Evolutionary conservation across 2,888 invertebrate genomes (phyloP), one percentile per base, ranked within the genome.

Genomic region (Ctena decussata): DNA sequence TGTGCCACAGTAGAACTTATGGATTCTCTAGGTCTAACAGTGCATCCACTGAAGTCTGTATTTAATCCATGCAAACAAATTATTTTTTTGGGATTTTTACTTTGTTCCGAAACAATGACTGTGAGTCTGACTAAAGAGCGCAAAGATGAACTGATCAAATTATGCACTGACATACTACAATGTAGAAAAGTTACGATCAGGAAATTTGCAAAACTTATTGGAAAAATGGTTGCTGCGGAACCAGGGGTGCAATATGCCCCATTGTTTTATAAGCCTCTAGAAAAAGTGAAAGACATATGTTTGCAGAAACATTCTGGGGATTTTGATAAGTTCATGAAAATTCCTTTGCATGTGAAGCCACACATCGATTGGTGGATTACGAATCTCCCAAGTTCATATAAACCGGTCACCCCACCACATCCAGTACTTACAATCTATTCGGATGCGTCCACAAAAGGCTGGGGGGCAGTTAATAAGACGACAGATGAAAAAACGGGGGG

Each of bases 21-120:
- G 30, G 83, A 80, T 37, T 41, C 46, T n/a, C 44, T 85, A 49
- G 87, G 87, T 0, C 77, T 85, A 21, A 69, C 70, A 2, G 44
- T 87, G n/a, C 49, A 87, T 44, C 79, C 84, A 18, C 24, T 41
- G 11, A 87, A 87, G 70, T 87, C 87, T 32, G 41, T 69, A 12
- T 57, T 82, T 11, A 18, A 1, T 15, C 84, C 87, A n/a, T 46
- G 35, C 5, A 41, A 65, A 75, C 12, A 44, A 24, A 74, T 74
- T 21, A 32, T 27, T n/a, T 74, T 74, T 69, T 2, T 82, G 18
- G 82, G 82, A 0, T 76, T 76, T 49, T 21, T 75, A 0, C 18
- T 81, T 0, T 77, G 77, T 41, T 82, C 82, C 2, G 73, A 73
- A 44, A 73, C 72, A 8, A 82, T 82, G 82, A 73, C 73, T 15